These are phyloP conservation scores for Nomada lathburiana DNA, from an alignment of 2,888 invertebrate species.

Conservation along the genomic window DNA sequence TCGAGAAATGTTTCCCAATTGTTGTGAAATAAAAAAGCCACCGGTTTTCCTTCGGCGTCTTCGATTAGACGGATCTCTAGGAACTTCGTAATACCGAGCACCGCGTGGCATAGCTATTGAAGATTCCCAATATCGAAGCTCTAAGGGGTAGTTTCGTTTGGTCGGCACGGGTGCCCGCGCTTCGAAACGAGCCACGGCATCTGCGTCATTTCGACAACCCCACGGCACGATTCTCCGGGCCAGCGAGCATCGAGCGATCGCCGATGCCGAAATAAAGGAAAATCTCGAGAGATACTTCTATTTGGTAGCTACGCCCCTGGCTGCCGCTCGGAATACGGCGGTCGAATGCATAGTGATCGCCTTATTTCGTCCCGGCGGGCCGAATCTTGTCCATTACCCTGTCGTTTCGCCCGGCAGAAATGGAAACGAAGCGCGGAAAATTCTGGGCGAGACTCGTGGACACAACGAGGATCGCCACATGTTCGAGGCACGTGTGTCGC, in stretches of 20 bases:
- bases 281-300: conserved; percentile 64
- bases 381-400: conserved; percentile 55
- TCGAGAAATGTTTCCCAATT: too few relatives aligned
- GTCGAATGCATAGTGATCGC: conserved; percentile 79
- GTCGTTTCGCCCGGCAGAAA: conserved; percentile 38
- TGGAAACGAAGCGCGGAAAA: conserved; percentile 24
- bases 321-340: conserved; percentile 39
- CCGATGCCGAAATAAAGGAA: conserved; percentile 76
- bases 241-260: conserved; percentile 57
- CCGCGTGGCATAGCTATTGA: neutral
- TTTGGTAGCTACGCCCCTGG: conserved; percentile 54
- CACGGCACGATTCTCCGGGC: conserved; percentile 52
- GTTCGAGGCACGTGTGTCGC: conserved; percentile 35
- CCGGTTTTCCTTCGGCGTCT: neutral
- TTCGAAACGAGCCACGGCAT: conserved; percentile 33
- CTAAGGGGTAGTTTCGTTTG: conserved; percentile 1
- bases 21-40: too few relatives aligned
- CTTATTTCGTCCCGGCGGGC: conserved; percentile 70
- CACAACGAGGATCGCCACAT: conserved; percentile 35
- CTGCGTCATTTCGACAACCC: conserved; percentile 29
- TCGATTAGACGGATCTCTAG: neutral
- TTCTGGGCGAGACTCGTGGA: conserved; percentile 9
- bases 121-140: conserved; percentile 17
- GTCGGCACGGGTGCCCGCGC: neutral
- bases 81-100: neutral